Evolutionary conservation across 2,797 vertebrate genomes (phyloP).

Genomic region (Sorex maritimensis): DNA sequence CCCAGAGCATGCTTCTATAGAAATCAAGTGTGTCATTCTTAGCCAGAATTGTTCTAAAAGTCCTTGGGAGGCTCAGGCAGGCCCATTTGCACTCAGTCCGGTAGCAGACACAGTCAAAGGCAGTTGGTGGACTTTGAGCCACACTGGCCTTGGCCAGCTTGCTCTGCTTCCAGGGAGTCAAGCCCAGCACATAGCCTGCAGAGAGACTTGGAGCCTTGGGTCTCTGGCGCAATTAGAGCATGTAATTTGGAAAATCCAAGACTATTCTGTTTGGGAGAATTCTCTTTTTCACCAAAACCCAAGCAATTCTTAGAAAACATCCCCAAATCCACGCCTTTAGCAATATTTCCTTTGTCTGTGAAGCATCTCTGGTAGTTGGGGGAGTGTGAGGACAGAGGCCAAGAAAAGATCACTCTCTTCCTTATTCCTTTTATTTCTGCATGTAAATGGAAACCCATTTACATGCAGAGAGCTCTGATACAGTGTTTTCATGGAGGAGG

Average conservation of each 20-base stretch:
- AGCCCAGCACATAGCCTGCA: background rate
- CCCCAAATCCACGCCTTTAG: background rate
- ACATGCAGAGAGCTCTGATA: background rate
- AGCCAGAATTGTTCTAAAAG: background rate
- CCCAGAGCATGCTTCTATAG: background rate
- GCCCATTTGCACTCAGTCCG: background rate
- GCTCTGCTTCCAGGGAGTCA: slow-evolving; percentile 47
- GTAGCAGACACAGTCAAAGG: slow-evolving; percentile 20
- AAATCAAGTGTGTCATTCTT: slow-evolving; percentile 42
- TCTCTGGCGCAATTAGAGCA: slow-evolving; percentile 68
- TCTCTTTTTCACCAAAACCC: slow-evolving; percentile 69
- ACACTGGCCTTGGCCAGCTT: background rate
- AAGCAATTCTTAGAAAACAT: slow-evolving; percentile 72
- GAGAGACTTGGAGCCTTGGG: background rate
- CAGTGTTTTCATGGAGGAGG: background rate
- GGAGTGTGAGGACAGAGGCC: background rate
- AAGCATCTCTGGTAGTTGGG: too few relatives aligned
- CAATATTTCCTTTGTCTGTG: slow-evolving; percentile 15
- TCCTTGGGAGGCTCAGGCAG: background rate
- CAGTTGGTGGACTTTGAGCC: background rate
- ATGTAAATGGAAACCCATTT: slow-evolving; percentile 14
- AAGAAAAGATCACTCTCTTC: slow-evolving; percentile 6
- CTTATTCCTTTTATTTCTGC: slow-evolving; percentile 48
- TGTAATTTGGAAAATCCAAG: slow-evolving; percentile 72
- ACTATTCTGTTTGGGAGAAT: slow-evolving; percentile 34